Evolutionary conservation across 92 coral and sea anemone species (phyloP).

Genomic region (Scolanthus callimorphus): DNA sequence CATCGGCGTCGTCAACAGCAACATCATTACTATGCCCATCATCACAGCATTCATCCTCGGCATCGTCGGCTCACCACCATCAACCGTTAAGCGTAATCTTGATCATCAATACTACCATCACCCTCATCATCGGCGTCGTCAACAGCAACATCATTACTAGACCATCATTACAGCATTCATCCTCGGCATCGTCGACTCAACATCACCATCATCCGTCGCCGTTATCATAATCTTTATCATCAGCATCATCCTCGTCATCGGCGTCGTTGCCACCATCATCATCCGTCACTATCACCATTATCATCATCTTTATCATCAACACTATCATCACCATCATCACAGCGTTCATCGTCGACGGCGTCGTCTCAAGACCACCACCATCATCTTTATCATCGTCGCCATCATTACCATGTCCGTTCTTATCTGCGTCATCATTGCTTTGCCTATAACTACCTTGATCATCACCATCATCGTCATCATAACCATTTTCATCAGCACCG

Average conservation of each 20-base stretch:
- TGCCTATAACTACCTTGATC: too few species aligned
- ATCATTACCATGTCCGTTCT: too few species aligned
- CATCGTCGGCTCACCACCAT: too few species aligned
- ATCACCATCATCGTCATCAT: too few species aligned
- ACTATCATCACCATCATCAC: neutral
- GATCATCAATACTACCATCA: neutral
- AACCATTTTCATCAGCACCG: too few species aligned
- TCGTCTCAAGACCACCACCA: too few species aligned
- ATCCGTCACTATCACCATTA: neutral
- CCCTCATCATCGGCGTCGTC: neutral
- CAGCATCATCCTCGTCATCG: neutral
- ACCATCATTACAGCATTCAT: too few species aligned
- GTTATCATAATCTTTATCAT: neutral
- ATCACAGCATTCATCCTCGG: neutral
- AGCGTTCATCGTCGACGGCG: neutral
- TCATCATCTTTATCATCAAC: neutral
- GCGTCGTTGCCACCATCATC: neutral
- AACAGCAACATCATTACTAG: too few species aligned
- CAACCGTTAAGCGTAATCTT: neutral
- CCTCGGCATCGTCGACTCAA: too few species aligned
- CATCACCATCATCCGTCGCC: neutral
- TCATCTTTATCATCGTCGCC: too few species aligned
- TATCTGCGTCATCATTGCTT: too few species aligned
- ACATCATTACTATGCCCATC: too few species aligned
- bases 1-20: neutral